These are phyloP conservation scores for Antitype chi DNA, from an alignment of 2,888 invertebrate species.

Conservation along the genomic window DNA sequence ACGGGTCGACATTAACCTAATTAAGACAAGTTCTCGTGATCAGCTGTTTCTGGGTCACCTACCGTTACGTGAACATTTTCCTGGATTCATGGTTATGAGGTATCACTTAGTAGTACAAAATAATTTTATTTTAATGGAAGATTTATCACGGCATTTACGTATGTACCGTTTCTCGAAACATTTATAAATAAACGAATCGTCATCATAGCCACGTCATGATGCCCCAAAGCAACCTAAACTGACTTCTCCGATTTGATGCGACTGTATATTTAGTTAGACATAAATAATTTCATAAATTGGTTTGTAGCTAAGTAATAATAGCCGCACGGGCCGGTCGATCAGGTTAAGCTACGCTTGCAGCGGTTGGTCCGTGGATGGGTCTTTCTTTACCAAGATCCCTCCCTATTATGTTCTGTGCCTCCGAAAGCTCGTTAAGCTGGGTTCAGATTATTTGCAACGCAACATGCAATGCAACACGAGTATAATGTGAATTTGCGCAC, in stretches of 20 bases:
- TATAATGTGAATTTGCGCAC: no score
- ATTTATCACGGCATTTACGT: slow-evolving; percentile 35
- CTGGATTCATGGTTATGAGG: slow-evolving; percentile 55
- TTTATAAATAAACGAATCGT: slow-evolving; percentile 43
- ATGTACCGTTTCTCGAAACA: slow-evolving; percentile 33
- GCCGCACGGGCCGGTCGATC: no score
- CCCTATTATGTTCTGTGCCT: no score
- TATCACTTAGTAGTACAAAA: slow-evolving; percentile 20
- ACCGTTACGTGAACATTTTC: slow-evolving; percentile 65
- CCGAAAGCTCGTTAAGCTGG: no score
- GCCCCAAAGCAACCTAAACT: slow-evolving; percentile 24
- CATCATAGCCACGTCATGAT: slow-evolving; percentile 40
- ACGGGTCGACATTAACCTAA: slow-evolving; percentile 62
- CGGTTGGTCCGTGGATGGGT: no score
- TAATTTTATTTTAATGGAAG: slow-evolving; percentile 37
- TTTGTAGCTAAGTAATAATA: no score
- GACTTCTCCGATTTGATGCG: slow-evolving; percentile 9
- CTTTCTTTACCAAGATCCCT: no score
- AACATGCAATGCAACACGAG: no score
- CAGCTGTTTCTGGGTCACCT: slow-evolving; percentile 68
- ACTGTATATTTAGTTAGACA: background rate
- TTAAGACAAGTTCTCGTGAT: slow-evolving; percentile 65
- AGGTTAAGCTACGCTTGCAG: no score
- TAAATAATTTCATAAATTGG: background rate
- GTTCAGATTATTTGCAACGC: no score